These are phyloP conservation scores for Schrankia costaestrigalis DNA, from an alignment of 2,888 invertebrate genomes.

Conservation along the genomic window DNA sequence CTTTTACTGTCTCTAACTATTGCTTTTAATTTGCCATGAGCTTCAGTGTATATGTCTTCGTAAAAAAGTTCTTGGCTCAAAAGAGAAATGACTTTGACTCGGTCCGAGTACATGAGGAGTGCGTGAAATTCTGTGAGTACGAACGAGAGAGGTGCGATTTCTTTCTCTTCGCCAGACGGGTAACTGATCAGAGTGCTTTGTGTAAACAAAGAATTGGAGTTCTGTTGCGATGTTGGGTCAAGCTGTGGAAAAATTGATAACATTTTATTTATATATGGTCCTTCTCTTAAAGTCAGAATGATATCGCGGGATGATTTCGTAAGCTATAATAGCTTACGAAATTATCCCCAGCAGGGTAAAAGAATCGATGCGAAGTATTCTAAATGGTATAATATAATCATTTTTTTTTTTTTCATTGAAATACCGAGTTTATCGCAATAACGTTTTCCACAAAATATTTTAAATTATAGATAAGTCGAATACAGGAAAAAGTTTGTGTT, in stretches of 20 bases:
- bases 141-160: constrained; percentile 84
- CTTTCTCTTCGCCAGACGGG: constrained; percentile 56
- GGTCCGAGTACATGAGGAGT: constrained; percentile 89
- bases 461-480: too few species aligned
- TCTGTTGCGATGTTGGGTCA: constrained; percentile 72
- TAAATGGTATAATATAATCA: too few species aligned
- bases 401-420: too few species aligned
- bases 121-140: constrained; percentile 95
- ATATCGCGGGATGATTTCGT: too few species aligned
- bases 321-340: too few species aligned
- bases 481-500: too few species aligned
- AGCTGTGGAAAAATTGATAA: constrained; percentile 48
- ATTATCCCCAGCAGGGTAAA: too few species aligned
- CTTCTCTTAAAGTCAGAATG: too few species aligned
- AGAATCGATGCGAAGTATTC: too few species aligned
- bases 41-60: constrained; percentile 91
- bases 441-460: too few species aligned
- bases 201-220: constrained; percentile 70
- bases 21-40: constrained; percentile 88
- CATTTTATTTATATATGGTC: neutral
- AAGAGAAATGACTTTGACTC: constrained; percentile 90
- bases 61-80: constrained; percentile 92
- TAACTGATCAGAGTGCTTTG: constrained; percentile 68
- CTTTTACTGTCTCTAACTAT: constrained; percentile 90
- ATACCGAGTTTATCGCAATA: too few species aligned